phyloP scores from a whole-genome alignment of 2,797 vertebrate species.

The Tragelaphus eurycerus region DNA sequence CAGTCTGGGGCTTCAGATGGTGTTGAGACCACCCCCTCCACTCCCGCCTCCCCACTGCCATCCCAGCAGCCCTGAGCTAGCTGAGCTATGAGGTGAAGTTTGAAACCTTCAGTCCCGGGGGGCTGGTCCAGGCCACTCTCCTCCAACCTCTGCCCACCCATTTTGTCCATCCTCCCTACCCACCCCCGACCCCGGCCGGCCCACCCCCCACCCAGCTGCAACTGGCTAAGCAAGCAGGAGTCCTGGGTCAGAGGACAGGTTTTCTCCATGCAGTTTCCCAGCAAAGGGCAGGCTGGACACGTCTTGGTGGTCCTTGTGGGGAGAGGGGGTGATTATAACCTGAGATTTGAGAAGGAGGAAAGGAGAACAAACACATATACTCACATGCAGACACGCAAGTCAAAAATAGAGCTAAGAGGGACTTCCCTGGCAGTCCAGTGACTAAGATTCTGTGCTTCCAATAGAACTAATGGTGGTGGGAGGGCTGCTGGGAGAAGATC shows the following conservation, averaged over 20 bases:
- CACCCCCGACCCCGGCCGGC: accelerated
- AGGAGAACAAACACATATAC: neutral
- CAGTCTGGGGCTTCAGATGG: neutral
- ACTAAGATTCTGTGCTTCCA: neutral
- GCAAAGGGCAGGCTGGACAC: neutral
- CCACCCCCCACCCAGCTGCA: neutral
- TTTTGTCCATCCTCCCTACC: neutral
- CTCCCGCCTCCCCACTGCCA: neutral
- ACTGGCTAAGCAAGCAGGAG: slow-evolving; percentile 32
- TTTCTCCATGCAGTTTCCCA: neutral
- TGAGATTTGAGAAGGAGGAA: neutral
- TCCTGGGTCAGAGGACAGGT: neutral
- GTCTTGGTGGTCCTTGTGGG: neutral
- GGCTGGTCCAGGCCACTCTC: neutral
- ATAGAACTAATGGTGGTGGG: neutral
- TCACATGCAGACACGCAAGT: neutral
- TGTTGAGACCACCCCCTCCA: neutral
- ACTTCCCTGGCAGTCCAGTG: neutral
- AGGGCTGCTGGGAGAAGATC: neutral
- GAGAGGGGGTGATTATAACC: neutral
- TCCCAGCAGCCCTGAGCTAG: neutral
- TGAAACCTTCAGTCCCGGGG: neutral
- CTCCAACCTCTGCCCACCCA: neutral
- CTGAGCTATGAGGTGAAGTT: neutral
- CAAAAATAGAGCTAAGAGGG: neutral